Base-by-base conservation (phyloP, 2,113 vertebrate species). In the Mastomys coucha region DNA sequence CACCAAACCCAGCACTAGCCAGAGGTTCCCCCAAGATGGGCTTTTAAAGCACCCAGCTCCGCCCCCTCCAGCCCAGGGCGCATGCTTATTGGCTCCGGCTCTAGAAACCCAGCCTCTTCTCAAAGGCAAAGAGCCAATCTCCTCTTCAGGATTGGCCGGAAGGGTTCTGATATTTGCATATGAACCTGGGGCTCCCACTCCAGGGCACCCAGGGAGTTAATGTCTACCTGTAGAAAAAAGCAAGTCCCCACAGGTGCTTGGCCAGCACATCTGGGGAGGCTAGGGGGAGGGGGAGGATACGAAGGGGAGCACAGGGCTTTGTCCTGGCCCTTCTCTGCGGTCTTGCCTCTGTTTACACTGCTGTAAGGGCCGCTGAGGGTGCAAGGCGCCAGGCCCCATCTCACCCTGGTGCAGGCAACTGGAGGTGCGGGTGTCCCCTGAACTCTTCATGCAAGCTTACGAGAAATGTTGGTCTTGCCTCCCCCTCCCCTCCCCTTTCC, bases 41-140 rank as follows among this genome's bases (percentile, higher is more conserved):
- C 78, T 86, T 97, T 97, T 94, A 97, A 97, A 81, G 91, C 45
- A 22, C 53, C 51, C 19, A 53, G 87, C 65, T 77, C 91, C 28
- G 4, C 94, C 96, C 96, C 78, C 45, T 76, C 60, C 73, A n/a
- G 22, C 75, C 69, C 5, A n/a, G 33, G 4, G 0, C 39, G 36
- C 73, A 51, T 63, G 65, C 39, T 95, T 87, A 97, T 89, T 97
- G 97, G 97, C 65, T 97, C 31, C 11, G 1, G 7, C 17, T 45
- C 75, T 75, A 53, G 63, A 89, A 93, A 82, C 36, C 89, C 84
- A 42, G 60, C 88, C 88, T 87, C 60, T 78, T 93, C n/a, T 49
- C 76, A 49, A 60, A 80, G 24, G 39, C 12, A 7, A 7, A 26
- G 42, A 73, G 53, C 86, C 76, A 91, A 69, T 51, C 60, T 12